Conservation (phyloP, 2,797 vertebrate species). For the Kryptolebias ocellatus region DNA sequence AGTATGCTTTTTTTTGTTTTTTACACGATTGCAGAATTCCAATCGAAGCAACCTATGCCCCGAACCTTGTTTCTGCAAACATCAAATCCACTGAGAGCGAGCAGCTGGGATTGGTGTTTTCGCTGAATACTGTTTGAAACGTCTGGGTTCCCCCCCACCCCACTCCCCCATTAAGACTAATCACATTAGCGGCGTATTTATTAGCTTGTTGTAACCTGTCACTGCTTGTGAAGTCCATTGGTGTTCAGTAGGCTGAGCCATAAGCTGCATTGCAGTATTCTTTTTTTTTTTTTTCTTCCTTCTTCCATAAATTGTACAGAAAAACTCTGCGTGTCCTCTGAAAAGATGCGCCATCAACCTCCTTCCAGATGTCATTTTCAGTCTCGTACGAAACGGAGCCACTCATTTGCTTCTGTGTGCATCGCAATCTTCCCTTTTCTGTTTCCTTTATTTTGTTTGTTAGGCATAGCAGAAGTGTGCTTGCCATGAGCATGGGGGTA, state of each 20-base stretch:
- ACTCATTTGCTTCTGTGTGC: slow-evolving; percentile 45
- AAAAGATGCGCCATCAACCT: slow-evolving; percentile 66
- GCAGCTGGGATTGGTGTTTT: slow-evolving; percentile 44
- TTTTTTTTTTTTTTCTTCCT: slow-evolving; percentile 1
- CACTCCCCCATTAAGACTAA: slow-evolving; percentile 31
- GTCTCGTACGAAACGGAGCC: slow-evolving; percentile 57
- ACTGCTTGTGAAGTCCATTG: slow-evolving; percentile 46
- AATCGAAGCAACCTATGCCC: slow-evolving; percentile 46
- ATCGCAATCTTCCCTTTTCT: not conserved
- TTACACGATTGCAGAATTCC: slow-evolving; percentile 65
- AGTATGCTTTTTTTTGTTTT: not conserved
- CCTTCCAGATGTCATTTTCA: slow-evolving; percentile 65
- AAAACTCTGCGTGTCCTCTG: slow-evolving; percentile 51
- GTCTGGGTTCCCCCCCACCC: no score
- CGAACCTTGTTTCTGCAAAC: slow-evolving; percentile 41
- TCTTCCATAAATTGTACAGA: slow-evolving; percentile 33
- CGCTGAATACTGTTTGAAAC: slow-evolving; percentile 36
- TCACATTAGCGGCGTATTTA: slow-evolving; percentile 43
- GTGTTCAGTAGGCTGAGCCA: slow-evolving; percentile 36
- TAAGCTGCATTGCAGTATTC: slow-evolving; percentile 71
- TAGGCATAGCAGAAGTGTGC: not conserved
- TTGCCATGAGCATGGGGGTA: not conserved
- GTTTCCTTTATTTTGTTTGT: slow-evolving; percentile 3
- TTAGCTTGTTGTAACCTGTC: slow-evolving; percentile 42
- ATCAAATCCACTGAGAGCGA: slow-evolving; percentile 42